These are phyloP conservation scores for Aricia artaxerxes DNA, from an alignment of 2,888 invertebrate genomes.

Conservation along the genomic window DNA sequence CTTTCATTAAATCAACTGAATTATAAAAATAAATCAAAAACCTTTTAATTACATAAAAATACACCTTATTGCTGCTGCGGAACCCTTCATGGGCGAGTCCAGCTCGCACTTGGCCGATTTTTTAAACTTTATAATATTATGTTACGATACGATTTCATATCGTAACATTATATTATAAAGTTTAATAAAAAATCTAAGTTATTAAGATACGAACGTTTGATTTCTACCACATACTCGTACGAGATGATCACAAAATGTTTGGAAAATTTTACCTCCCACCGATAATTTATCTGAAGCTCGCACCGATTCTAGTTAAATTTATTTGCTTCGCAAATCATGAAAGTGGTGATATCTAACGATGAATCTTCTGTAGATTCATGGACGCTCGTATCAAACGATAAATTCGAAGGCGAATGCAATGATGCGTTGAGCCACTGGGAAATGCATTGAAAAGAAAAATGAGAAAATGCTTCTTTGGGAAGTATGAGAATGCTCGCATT, in stretches of 20 bases:
- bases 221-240: background rate
- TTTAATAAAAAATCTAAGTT: too few species aligned
- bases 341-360: conserved; percentile 17
- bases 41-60: too few species aligned
- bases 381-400: conserved; percentile 17
- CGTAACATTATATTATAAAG: too few species aligned
- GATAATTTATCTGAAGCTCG: background rate
- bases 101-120: too few species aligned
- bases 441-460: conserved; percentile 17
- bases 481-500: background rate
- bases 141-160: too few species aligned
- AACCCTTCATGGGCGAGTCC: too few species aligned
- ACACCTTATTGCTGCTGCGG: too few species aligned
- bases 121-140: too few species aligned
- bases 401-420: conserved; percentile 17
- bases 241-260: background rate
- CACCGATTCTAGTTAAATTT: conserved; percentile 15
- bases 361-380: conserved; percentile 1
- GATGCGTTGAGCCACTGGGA: conserved; percentile 14
- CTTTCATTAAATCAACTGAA: too few species aligned
- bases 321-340: conserved; percentile 13
- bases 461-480: conserved; percentile 12
- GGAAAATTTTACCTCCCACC: background rate
- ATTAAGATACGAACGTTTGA: background rate
- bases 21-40: too few species aligned